Evolutionary conservation across 2,113 vertebrate species (phyloP).

Genomic region (Gobiocypris rarus): DNA sequence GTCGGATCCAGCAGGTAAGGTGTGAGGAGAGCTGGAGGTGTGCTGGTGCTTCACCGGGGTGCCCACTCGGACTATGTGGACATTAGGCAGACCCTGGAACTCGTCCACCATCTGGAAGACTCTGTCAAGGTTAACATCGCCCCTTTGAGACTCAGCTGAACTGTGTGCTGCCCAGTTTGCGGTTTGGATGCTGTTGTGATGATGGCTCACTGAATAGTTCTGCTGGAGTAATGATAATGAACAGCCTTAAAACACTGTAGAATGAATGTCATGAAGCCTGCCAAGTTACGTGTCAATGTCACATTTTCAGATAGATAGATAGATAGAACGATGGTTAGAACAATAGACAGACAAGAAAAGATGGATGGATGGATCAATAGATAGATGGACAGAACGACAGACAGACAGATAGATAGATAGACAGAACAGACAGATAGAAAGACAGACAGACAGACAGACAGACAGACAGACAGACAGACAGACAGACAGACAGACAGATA

Average conservation of each 20-base stretch:
- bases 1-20: slow-evolving; percentile 52
- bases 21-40: slow-evolving; percentile 50
- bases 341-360: too few relatives aligned
- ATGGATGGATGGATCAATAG: too few relatives aligned
- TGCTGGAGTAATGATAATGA: slow-evolving; percentile 67
- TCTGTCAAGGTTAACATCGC: slow-evolving; percentile 76
- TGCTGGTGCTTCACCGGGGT: slow-evolving; percentile 66
- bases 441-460: too few relatives aligned
- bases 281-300: too few relatives aligned
- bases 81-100: slow-evolving; percentile 68
- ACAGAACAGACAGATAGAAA: too few relatives aligned
- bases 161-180: slow-evolving; percentile 60
- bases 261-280: too few relatives aligned
- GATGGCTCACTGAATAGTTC: slow-evolving; percentile 69
- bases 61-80: slow-evolving; percentile 72
- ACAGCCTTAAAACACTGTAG: neutral
- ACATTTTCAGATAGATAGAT: too few relatives aligned
- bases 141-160: slow-evolving; percentile 71
- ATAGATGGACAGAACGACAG: too few relatives aligned
- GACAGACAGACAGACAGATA: too few relatives aligned
- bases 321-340: too few relatives aligned
- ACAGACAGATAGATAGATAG: too few relatives aligned
- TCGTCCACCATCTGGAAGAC: slow-evolving; percentile 82
- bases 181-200: slow-evolving; percentile 56
- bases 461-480: too few relatives aligned